Conservation (phyloP, 1,140 invertebrate genomes). For the Tetraneura akinire region DNA sequence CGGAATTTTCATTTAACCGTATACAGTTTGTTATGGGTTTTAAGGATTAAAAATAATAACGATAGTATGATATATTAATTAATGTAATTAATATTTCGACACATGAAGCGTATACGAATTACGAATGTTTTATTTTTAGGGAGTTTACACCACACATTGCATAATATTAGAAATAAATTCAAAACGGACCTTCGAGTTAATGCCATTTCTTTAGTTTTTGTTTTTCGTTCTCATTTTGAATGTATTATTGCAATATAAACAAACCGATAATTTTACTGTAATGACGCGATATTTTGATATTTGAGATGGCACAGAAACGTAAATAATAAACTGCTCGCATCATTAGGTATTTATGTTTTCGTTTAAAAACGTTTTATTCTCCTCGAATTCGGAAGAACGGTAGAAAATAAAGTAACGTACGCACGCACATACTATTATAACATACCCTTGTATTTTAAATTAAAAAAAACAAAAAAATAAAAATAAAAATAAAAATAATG, state of each 20-base stretch:
- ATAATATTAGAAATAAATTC: not conserved
- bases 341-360: not conserved
- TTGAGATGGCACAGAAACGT: not conserved
- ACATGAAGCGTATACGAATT: not conserved
- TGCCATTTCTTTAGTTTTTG: not conserved
- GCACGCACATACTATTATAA: not conserved
- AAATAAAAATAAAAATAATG: not conserved
- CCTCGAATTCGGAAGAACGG: not conserved
- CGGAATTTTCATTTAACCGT: not conserved
- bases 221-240: not conserved
- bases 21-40: not conserved
- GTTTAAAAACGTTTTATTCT: not conserved
- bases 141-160: not conserved
- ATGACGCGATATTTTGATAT: not conserved
- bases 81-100: not conserved
- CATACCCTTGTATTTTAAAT: constrained; percentile 3
- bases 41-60: constrained; percentile 23
- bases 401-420: not conserved
- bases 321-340: not conserved
- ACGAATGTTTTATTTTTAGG: not conserved
- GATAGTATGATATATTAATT: not conserved
- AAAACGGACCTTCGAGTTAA: not conserved
- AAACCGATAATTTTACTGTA: not conserved
- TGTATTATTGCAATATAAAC: too few species aligned
- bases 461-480: constrained; percentile 8